These are phyloP conservation scores for Heliconius hermathena DNA, from an alignment of 1,140 invertebrate species.

Conservation along the genomic window DNA sequence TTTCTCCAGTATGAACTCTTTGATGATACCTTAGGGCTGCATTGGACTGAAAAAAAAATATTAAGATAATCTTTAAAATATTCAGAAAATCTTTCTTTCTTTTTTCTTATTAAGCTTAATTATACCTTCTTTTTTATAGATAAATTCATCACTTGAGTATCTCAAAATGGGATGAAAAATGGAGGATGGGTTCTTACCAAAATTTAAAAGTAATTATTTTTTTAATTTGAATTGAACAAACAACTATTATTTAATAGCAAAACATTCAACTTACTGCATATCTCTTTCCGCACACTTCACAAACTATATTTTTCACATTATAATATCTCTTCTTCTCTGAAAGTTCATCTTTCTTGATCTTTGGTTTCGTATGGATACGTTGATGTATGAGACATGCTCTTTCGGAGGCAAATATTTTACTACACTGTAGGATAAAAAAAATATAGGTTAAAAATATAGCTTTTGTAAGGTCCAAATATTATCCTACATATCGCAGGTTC, in stretches of 20 bases:
- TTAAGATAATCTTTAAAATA: too few relatives aligned
- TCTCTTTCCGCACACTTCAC: constrained; percentile 66
- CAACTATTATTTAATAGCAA: too few relatives aligned
- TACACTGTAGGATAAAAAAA: constrained; percentile 41
- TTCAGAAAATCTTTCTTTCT: too few relatives aligned
- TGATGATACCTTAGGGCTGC: constrained; percentile 62
- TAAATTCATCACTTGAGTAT: too few relatives aligned
- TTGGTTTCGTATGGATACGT: constrained; percentile 39
- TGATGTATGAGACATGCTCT: constrained; percentile 50
- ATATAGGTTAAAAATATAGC: background rate
- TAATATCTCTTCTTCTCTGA: constrained; percentile 29
- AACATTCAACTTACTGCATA: constrained; percentile 55
- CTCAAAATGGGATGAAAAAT: too few relatives aligned
- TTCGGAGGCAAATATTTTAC: constrained; percentile 44
- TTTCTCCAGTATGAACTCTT: constrained; percentile 65
- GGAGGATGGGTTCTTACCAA: too few relatives aligned
- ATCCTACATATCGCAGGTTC: too few relatives aligned
- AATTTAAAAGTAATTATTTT: too few relatives aligned
- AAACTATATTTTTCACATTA: constrained; percentile 51
- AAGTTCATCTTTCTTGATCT: constrained; percentile 23
- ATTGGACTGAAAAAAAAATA: constrained; percentile 56
- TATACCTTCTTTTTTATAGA: background rate
- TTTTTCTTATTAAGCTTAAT: too few relatives aligned
- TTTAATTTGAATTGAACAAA: too few relatives aligned
- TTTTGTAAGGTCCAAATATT: too few relatives aligned